Evolutionary conservation across 2,888 invertebrate genomes (phyloP), one percentile per base, ranked within the genome.

Genomic region (Ditula angustiorana): DNA sequence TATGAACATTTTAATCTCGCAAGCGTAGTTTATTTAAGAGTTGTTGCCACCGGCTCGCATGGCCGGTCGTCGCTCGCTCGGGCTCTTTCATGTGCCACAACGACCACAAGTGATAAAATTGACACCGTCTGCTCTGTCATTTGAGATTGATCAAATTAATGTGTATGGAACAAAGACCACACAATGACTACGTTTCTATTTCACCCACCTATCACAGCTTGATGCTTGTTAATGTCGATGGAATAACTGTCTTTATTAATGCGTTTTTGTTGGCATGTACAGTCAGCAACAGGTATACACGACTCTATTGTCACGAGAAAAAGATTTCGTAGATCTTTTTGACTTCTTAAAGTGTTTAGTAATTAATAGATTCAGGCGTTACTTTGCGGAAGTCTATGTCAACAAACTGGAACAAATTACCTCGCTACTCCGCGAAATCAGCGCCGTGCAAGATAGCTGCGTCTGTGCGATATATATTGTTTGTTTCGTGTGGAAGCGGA

Each of bases 101-200:
- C 68, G 69, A 66, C 66, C 53, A 21, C 57, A 60, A 57, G 67
- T 74, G 77, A 80, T 80, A 75, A 77, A 63, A 74, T 58, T 71
- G 79, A 76, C 75, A 74, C 77, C 71, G 64, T 75, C 76, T 76
- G 75, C 70, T 73, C 66, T 70, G 76, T 74, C 71, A 75, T 74
- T 68, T 67, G 74, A 76, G 75, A 74, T 53, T 67, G 62, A 59
- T 67, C 65, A 65, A 69, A 69, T 70, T 60, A 66, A 50, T 59
- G 35, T 52, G 44, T 41, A 61, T 69, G 72, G 69, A 60, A 71
- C 67, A 69, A 67, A 62, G 67, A 56, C 69, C 63, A 56, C 63
- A 56, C 67, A 71, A 71, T 69, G 52, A 53, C 61, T 47, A 10
- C 60, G 62, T 67, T 67, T 63, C 61, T 19, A 60, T 55, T 44